Evolutionary conservation across 2,888 invertebrate genomes (phyloP).

Genomic region (Acheta domesticus): DNA sequence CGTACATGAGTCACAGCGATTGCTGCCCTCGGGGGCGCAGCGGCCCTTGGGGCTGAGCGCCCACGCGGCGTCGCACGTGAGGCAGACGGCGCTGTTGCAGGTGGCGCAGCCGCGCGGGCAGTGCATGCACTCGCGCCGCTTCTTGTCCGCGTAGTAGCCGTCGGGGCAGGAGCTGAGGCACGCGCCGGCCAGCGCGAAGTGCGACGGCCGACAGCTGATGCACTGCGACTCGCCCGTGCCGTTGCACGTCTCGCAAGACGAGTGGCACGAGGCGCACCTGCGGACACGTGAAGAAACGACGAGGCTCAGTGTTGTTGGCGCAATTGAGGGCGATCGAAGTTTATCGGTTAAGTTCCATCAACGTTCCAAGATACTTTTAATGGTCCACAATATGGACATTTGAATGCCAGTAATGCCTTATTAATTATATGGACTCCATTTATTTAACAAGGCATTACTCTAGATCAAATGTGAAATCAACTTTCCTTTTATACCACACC

Average conservation of each 20-base stretch:
- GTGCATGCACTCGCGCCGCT: conserved; percentile 72
- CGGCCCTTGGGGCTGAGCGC: conserved; percentile 70
- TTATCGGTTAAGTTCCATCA: neutral
- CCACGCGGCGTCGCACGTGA: conserved; percentile 71
- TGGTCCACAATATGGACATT: neutral
- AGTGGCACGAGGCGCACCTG: conserved; percentile 75
- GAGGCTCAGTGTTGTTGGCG: neutral
- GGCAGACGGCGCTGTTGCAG: conserved; percentile 69
- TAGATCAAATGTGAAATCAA: too few species aligned
- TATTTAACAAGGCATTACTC: too few species aligned
- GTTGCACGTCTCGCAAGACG: conserved; percentile 75
- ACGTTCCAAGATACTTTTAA: neutral
- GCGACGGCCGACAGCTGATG: conserved; percentile 72
- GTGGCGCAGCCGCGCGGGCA: conserved; percentile 76
- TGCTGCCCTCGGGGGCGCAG: conserved; percentile 68
- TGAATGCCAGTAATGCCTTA: too few species aligned
- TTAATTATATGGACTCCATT: too few species aligned
- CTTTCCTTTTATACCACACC: too few species aligned
- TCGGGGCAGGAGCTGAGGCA: conserved; percentile 68
- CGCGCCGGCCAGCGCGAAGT: conserved; percentile 66
- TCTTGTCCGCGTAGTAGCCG: conserved; percentile 72
- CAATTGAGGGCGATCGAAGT: neutral
- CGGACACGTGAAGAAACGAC: conserved; percentile 29
- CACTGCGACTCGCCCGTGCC: conserved; percentile 76
- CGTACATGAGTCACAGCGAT: conserved; percentile 65